phyloP scores from a whole-genome alignment of 2,888 invertebrate species.

The Hemicrepidius hirtus region DNA sequence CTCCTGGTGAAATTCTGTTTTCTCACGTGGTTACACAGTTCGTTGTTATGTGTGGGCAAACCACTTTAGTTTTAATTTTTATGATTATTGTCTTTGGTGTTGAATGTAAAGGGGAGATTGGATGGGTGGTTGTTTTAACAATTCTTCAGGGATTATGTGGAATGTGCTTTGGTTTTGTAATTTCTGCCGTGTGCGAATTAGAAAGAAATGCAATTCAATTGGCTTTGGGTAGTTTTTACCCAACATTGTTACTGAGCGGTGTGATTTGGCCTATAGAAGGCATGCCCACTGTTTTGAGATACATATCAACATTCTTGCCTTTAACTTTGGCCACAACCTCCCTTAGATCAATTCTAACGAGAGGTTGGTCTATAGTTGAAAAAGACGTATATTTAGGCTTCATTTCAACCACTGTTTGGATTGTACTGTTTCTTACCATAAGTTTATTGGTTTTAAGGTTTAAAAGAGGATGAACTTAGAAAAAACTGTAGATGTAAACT shows the following conservation, averaged over 20 bases:
- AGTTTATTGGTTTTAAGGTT: constrained; percentile 87
- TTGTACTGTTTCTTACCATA: constrained; percentile 85
- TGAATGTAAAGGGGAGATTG: constrained; percentile 90
- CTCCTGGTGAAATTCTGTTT: constrained; percentile 92
- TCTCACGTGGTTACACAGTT: constrained; percentile 96
- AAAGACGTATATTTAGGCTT: constrained; percentile 92
- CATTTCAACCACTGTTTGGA: constrained; percentile 90
- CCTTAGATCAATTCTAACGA: constrained; percentile 88
- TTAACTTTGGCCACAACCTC: constrained; percentile 95
- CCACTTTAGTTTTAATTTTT: constrained; percentile 91
- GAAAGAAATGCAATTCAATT: constrained; percentile 95
- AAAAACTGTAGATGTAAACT: constrained; percentile 18
- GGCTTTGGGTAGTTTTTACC: constrained; percentile 95
- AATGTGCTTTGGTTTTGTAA: constrained; percentile 97
- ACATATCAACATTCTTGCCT: constrained; percentile 89
- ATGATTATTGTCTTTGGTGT: constrained; percentile 94
- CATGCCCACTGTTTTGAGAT: constrained; percentile 88
- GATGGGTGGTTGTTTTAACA: constrained; percentile 89
- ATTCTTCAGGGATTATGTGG: constrained; percentile 94
- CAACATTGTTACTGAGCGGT: constrained; percentile 92
- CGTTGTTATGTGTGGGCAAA: constrained; percentile 96
- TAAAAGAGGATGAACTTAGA: constrained; percentile 80
- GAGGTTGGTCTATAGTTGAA: constrained; percentile 90
- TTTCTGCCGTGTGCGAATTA: constrained; percentile 92
- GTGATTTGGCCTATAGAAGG: constrained; percentile 98